phyloP scores from a whole-genome alignment of 1,140 invertebrate species.

The Anthonomus grandis region DNA sequence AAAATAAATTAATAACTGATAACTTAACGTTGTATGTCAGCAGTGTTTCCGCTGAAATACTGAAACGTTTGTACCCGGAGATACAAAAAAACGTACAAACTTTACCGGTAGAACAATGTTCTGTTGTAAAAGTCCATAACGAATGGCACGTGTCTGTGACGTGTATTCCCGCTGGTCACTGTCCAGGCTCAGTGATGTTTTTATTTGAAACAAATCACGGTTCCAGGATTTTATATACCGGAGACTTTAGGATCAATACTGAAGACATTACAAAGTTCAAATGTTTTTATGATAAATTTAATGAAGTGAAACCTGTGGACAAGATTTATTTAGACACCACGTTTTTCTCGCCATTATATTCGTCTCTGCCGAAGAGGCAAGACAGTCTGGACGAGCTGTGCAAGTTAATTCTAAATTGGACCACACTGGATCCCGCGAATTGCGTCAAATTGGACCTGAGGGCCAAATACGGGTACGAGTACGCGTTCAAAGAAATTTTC shows the following conservation, averaged over 20 bases:
- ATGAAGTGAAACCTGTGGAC: constrained; percentile 54
- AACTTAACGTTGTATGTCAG: constrained; percentile 50
- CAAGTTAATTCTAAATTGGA: constrained; percentile 54
- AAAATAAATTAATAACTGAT: constrained; percentile 27
- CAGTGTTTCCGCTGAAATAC: constrained; percentile 48
- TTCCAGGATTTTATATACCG: constrained; percentile 61
- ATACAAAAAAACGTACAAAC: constrained; percentile 38
- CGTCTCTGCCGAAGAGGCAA: constrained; percentile 57
- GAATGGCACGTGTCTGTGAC: constrained; percentile 53
- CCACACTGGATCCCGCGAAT: constrained; percentile 49
- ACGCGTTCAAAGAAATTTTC: constrained; percentile 57
- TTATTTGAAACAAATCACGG: constrained; percentile 54
- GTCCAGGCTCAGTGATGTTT: constrained; percentile 73
- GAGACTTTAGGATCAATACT: constrained; percentile 63
- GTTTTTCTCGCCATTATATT: constrained; percentile 55
- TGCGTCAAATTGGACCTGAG: constrained; percentile 54
- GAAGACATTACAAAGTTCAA: constrained; percentile 56
- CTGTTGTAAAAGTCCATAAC: constrained; percentile 30
- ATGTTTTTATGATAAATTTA: constrained; percentile 52
- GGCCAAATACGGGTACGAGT: constrained; percentile 59
- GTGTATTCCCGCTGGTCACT: constrained; percentile 65
- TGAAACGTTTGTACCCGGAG: constrained; percentile 36
- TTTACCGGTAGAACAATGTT: constrained; percentile 39
- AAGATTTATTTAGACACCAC: constrained; percentile 70
- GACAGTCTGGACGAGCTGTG: constrained; percentile 54